Base-by-base conservation (phyloP, 2,888 invertebrate species). In the Amiota mariae region DNA sequence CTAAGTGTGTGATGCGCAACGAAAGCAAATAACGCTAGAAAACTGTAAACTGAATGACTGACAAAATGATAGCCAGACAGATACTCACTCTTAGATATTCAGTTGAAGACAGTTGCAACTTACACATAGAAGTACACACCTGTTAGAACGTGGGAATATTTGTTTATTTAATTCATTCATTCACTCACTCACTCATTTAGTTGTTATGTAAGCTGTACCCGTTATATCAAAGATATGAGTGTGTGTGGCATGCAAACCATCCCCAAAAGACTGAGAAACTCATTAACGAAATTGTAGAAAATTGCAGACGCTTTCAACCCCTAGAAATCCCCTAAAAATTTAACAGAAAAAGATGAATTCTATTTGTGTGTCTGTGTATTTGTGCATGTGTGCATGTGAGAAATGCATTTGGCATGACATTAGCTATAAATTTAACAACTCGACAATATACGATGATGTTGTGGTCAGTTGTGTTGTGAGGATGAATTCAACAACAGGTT, bases 111-210 rank as follows among this genome's bases (percentile, higher is more conserved):
- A 36, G 36, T 36, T 36, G 36, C 36, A 36, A 36, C 36, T 36
- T 36, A 36, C n/a, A n/a, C n/a, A n/a, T 36, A 36, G 2, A 6
- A 36, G 8, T 13, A 67, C 12, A 56, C 75, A 73, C 61, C 72
- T 74, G 75, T 76, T 75, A 75, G 72, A 79, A 70, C 75, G 75
- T 77, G 77, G 72, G 77, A 77, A 76, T 67, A 57, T 73, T 74
- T 71, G 56, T 15, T 49, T 24, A 48, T 47, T 66, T 66, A n/a
- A 8, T 36, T 36, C 18, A 20, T n/a, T 46, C 11, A 8, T 12
- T 15, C 11, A 15, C 10, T 36, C 1, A 36, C 15, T 36, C 36
- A 63, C 12, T 24, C 36, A 63, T 64, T 18, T 20, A 51, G 59
- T 51, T 15, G 20, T 56, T 54, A 49, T 63, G 51, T 54, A 20